Conservation (phyloP, 2,888 invertebrate genomes). For the Lithophane ornitopus region DNA sequence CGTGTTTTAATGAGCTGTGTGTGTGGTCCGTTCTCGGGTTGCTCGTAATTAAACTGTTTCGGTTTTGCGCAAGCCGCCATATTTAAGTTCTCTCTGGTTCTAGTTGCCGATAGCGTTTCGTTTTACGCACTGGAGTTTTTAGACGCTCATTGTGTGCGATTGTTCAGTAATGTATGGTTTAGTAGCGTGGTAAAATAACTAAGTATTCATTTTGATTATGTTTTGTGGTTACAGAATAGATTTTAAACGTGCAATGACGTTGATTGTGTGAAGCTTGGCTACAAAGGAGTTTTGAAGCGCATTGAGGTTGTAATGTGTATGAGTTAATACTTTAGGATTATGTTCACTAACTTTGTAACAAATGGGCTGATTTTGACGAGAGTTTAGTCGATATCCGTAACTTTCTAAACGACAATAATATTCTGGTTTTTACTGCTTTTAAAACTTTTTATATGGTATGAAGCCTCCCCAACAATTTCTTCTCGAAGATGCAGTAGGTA, state of each 20-base stretch:
- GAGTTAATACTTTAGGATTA: background rate
- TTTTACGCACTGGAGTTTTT: slow-evolving; percentile 65
- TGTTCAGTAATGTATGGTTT: slow-evolving; percentile 51
- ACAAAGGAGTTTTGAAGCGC: slow-evolving; percentile 13
- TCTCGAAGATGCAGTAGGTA: no score
- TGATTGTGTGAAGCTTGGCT: slow-evolving; percentile 14
- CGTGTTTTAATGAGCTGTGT: slow-evolving; percentile 86
- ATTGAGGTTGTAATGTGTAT: background rate
- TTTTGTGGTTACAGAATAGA: slow-evolving; percentile 43
- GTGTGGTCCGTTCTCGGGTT: slow-evolving; percentile 85
- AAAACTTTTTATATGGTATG: background rate
- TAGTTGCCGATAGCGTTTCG: slow-evolving; percentile 69
- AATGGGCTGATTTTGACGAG: slow-evolving; percentile 7
- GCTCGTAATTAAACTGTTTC: slow-evolving; percentile 84
- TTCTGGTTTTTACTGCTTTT: background rate
- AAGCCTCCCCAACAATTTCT: background rate
- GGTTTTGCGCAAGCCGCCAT: slow-evolving; percentile 77
- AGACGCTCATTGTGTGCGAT: slow-evolving; percentile 57
- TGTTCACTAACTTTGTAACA: slow-evolving; percentile 7
- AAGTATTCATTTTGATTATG: slow-evolving; percentile 43
- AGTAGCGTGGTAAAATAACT: slow-evolving; percentile 48
- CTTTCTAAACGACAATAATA: background rate
- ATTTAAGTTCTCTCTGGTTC: slow-evolving; percentile 81
- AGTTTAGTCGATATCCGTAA: background rate
- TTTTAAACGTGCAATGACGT: slow-evolving; percentile 40